phyloP scores from a whole-genome alignment of 1,140 invertebrate species.

The Daktulosphaira vitifoliae region DNA sequence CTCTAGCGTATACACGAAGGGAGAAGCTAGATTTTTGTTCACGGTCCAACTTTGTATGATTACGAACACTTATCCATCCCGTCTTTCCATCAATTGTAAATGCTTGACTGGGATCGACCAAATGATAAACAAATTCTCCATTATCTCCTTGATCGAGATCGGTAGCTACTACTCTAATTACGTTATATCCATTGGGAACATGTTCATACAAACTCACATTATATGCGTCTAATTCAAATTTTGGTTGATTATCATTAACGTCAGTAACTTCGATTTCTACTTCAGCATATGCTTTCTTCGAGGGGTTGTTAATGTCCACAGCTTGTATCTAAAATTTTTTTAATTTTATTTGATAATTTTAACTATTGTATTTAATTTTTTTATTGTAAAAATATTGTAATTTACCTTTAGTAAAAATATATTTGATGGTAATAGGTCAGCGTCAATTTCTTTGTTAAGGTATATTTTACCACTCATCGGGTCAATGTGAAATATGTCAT shows the following conservation, averaged over 20 bases:
- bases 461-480: slow-evolving; percentile 63
- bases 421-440: slow-evolving; percentile 63
- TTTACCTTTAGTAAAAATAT: slow-evolving; percentile 59
- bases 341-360: not conserved
- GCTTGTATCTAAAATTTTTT: slow-evolving; percentile 52
- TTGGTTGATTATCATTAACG: slow-evolving; percentile 72
- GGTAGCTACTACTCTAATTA: slow-evolving; percentile 67
- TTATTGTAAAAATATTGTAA: too few relatives aligned
- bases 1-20: slow-evolving; percentile 66
- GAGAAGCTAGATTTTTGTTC: slow-evolving; percentile 59
- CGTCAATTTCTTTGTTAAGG: slow-evolving; percentile 66
- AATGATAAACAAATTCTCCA: slow-evolving; percentile 68
- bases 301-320: slow-evolving; percentile 62
- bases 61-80: slow-evolving; percentile 77
- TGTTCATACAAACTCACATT: slow-evolving; percentile 88
- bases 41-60: slow-evolving; percentile 66
- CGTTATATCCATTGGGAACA: slow-evolving; percentile 72
- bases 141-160: slow-evolving; percentile 76
- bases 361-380: too few relatives aligned
- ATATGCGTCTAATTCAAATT: slow-evolving; percentile 79
- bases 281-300: slow-evolving; percentile 61
- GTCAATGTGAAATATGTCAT: slow-evolving; percentile 61
- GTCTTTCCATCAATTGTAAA: slow-evolving; percentile 67
- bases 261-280: slow-evolving; percentile 71
- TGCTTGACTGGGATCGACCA: slow-evolving; percentile 63